Evolutionary conservation across 2,797 vertebrate species (phyloP).

Genomic region (Pseudocheirus occidentalis): DNA sequence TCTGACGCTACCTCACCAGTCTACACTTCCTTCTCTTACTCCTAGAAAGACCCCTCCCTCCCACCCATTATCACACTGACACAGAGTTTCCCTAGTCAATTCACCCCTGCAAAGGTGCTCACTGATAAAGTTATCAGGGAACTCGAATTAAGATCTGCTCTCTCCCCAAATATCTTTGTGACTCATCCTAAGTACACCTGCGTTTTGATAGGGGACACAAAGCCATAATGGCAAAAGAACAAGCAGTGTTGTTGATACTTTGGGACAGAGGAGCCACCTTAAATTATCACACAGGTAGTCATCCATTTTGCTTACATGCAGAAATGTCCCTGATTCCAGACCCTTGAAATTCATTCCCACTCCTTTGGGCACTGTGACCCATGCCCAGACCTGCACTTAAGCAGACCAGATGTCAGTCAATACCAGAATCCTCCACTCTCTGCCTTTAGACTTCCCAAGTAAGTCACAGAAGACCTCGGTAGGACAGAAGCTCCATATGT

Average conservation of each 20-base stretch:
- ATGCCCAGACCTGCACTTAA: background rate
- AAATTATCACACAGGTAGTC: background rate
- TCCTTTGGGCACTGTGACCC: rapidly evolving
- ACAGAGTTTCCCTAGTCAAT: background rate
- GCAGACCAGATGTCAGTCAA: background rate
- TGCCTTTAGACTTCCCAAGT: background rate
- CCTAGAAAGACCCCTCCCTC: background rate
- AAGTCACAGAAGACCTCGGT: background rate
- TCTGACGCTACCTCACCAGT: background rate
- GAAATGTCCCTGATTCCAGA: background rate
- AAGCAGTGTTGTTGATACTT: background rate
- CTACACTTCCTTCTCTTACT: background rate
- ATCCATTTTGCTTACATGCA: background rate
- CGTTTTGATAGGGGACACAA: background rate
- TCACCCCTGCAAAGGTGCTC: background rate
- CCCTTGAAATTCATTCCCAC: background rate
- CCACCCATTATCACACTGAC: background rate
- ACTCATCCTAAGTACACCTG: background rate
- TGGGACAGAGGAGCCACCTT: background rate
- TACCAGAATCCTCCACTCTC: background rate
- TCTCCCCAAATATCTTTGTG: background rate
- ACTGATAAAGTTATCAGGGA: background rate
- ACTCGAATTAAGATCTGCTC: background rate
- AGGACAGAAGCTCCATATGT: background rate
- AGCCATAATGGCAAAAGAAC: background rate